Evolutionary conservation across 1,140 invertebrate species (phyloP).

Genomic region (Trachymyrmex septentrionalis): DNA sequence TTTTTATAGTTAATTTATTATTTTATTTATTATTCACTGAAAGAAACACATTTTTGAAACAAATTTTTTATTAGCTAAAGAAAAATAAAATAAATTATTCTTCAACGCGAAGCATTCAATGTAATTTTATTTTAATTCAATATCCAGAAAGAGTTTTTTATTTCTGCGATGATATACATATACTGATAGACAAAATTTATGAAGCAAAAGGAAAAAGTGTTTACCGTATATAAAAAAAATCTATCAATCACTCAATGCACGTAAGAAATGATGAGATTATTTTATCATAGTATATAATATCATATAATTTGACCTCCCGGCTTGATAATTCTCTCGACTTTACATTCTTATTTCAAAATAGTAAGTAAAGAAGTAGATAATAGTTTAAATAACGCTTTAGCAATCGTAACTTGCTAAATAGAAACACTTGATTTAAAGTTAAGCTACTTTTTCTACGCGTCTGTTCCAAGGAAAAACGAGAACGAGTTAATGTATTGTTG

Average conservation of each 20-base stretch:
- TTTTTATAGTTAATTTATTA: not conserved
- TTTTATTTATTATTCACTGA: not conserved
- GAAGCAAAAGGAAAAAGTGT: not conserved
- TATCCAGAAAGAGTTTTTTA: not conserved
- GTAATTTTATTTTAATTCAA: not conserved
- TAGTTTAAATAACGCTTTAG: not conserved
- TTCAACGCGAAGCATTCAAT: not conserved
- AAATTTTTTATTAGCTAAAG: not conserved
- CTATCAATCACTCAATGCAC: not conserved
- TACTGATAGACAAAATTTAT: not conserved
- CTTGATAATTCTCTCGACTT: conserved; percentile 29
- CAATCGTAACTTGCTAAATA: not conserved
- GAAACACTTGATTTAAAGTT: conserved; percentile 6
- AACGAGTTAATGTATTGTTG: not conserved
- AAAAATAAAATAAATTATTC: not conserved
- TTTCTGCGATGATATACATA: not conserved
- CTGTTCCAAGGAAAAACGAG: not conserved
- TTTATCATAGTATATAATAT: not conserved
- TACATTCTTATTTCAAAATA: conserved; percentile 38
- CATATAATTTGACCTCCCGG: conserved; percentile 12
- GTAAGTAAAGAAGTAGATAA: not conserved
- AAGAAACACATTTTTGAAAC: not conserved
- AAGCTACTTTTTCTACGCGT: not conserved
- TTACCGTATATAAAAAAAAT: not conserved
- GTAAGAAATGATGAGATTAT: not conserved